phyloP scores from a whole-genome alignment of 92 coral and sea anemone species.

The Zoanthus solanderi region DNA sequence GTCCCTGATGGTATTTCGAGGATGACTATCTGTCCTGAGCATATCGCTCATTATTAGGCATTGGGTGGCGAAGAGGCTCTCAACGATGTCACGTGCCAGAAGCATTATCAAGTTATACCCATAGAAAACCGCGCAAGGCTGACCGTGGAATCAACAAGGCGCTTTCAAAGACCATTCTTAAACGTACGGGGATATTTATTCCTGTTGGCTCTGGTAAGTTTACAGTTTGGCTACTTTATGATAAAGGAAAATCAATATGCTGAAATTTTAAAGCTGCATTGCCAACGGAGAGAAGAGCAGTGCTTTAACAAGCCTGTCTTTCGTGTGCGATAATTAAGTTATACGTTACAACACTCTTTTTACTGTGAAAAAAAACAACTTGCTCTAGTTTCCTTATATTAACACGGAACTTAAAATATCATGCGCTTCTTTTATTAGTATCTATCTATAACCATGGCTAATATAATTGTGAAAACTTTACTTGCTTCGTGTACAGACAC shows the following conservation, averaged over 20 bases:
- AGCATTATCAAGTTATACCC: slow-evolving; percentile 32
- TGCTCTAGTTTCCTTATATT: not conserved
- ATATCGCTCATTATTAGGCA: slow-evolving; percentile 55
- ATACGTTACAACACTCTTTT: not conserved
- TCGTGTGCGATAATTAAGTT: slow-evolving; percentile 3
- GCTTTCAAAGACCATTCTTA: too few species aligned
- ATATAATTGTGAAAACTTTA: not conserved
- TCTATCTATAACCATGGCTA: not conserved
- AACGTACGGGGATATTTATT: too few species aligned
- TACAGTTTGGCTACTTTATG: too few species aligned
- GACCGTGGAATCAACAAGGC: slow-evolving; percentile 59
- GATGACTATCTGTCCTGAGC: slow-evolving; percentile 47
- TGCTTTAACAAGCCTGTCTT: not conserved
- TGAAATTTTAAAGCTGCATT: too few species aligned
- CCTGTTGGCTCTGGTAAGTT: too few species aligned
- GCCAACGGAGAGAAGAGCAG: slow-evolving; percentile 1
- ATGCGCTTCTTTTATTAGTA: not conserved
- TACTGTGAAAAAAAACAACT: not conserved
- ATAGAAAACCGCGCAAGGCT: slow-evolving; percentile 39
- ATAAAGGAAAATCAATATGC: too few species aligned
- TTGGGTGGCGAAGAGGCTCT: slow-evolving; percentile 62
- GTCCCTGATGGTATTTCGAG: not conserved
- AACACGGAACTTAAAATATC: slow-evolving; percentile 7
- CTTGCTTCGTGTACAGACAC: slow-evolving; percentile 1
- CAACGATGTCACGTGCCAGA: slow-evolving; percentile 64